Base-by-base conservation (phyloP, 2,113 vertebrate species). In the Pogonocichla stellata region DNA sequence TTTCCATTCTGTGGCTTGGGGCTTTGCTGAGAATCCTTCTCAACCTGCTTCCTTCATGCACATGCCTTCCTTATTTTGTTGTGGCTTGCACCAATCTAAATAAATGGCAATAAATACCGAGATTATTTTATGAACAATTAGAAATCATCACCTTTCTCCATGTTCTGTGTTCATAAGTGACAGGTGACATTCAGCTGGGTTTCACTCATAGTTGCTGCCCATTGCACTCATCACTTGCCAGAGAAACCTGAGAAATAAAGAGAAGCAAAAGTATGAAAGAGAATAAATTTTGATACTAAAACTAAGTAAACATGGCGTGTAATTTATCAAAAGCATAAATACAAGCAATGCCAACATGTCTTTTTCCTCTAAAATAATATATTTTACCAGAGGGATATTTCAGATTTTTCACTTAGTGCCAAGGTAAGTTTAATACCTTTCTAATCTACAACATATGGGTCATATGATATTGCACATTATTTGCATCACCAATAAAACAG, bases 401-500 rank as follows among this genome's bases (percentile, higher is more conserved):
- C 85, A 96, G 89, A 96, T 96, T 96, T 98, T 97, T 92, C 65
- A 82, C 85, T 96, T 97, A 91, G 77, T 97, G 94, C 93, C 96
- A 97, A 97, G 86, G 80, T 97, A 97, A 80, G 78, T 97, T 98
- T 98, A 97, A 97, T 97, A 94, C 80, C 58, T 95, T 80, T 64
- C 65, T 98, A 97, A 98, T 97, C 90, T 95, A 94, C 88, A 97
- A 94, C 97, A 97, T 83, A 97, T 97, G 97, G 95, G 78, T 95
- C 92, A 94, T 95, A 93, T 92, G 96, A 96, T 95, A 97, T 97
- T 96, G 87, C 74, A 88, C 43, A 91, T 96, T 97, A 97, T 97
- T 98, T 98, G 95, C 93, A 98, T 97, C 94, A 90, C 92, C 95
- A 97, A 94, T 97, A 97, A 98, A 98, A 97, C 93, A 98, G 92